These are phyloP conservation scores for Euplagia quadripunctaria DNA, from an alignment of 2,888 invertebrate species.

Conservation along the genomic window DNA sequence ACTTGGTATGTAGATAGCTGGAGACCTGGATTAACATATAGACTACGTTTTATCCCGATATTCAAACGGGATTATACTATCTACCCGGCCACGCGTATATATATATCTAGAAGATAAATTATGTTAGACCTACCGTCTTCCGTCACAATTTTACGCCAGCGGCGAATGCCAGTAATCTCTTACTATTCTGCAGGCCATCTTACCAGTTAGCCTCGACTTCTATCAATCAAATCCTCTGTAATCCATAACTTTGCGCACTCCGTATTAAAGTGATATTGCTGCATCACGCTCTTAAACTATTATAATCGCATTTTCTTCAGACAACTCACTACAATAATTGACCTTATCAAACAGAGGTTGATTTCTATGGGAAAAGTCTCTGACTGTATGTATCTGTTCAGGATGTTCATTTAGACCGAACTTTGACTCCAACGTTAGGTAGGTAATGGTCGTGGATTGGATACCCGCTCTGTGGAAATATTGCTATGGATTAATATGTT, in stretches of 20 bases:
- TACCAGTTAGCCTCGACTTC: background rate
- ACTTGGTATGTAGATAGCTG: too few species aligned
- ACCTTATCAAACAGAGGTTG: background rate
- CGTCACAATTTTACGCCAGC: too few species aligned
- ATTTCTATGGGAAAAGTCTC: background rate
- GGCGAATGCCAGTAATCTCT: background rate
- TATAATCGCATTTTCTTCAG: slow-evolving; percentile 32
- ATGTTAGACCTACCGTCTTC: too few species aligned
- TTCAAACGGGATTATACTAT: too few species aligned
- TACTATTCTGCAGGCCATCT: background rate
- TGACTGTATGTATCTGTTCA: background rate
- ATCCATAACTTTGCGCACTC: slow-evolving; percentile 18
- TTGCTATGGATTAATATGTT: background rate
- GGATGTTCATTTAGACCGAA: background rate
- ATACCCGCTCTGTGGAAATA: background rate
- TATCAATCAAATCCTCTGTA: slow-evolving; percentile 4
- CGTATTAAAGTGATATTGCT: slow-evolving; percentile 24
- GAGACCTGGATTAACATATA: too few species aligned
- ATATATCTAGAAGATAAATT: too few species aligned
- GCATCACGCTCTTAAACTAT: slow-evolving; percentile 30
- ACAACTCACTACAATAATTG: background rate
- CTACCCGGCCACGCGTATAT: too few species aligned
- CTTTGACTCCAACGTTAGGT: too few species aligned
- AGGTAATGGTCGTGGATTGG: background rate
- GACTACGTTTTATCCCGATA: too few species aligned